Evolutionary conservation across 2,888 invertebrate species (phyloP).

Genomic region (Lasioglossum malachurum): DNA sequence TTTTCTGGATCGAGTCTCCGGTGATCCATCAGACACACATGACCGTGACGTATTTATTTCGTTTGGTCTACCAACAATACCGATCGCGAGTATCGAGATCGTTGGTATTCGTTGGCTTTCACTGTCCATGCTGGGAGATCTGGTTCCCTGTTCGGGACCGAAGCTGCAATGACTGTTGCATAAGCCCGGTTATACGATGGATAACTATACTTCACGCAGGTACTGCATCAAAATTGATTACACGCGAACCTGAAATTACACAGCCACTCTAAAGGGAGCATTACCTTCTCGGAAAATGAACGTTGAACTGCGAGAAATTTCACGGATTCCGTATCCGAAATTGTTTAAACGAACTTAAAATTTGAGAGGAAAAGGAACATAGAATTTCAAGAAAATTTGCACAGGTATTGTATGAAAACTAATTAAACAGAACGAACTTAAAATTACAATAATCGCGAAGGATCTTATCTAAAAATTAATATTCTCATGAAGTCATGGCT

Average conservation of each 20-base stretch:
- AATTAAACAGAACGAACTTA: background rate
- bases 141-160: conserved; percentile 76
- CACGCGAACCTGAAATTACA: background rate
- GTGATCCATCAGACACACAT: conserved; percentile 29
- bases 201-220: conserved; percentile 28
- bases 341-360: background rate
- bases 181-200: conserved; percentile 65
- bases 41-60: conserved; percentile 61
- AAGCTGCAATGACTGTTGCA: conserved; percentile 72
- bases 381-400: too few species aligned
- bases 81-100: conserved; percentile 46
- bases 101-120: conserved; percentile 78
- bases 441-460: background rate
- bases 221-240: background rate
- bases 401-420: background rate
- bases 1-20: background rate
- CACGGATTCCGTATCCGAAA: background rate
- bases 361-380: too few species aligned
- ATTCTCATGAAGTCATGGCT: too few species aligned
- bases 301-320: too few species aligned
- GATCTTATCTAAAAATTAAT: too few species aligned
- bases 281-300: too few species aligned
- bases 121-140: conserved; percentile 78
- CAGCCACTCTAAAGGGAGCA: too few species aligned
- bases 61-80: conserved; percentile 54